A percentile compares a stretch with the other conserved stretches of the same genome.
Evolutionary conservation across 1,140 invertebrate species (phyloP).

Genomic region (Panagrolaimus sp.): DNA sequence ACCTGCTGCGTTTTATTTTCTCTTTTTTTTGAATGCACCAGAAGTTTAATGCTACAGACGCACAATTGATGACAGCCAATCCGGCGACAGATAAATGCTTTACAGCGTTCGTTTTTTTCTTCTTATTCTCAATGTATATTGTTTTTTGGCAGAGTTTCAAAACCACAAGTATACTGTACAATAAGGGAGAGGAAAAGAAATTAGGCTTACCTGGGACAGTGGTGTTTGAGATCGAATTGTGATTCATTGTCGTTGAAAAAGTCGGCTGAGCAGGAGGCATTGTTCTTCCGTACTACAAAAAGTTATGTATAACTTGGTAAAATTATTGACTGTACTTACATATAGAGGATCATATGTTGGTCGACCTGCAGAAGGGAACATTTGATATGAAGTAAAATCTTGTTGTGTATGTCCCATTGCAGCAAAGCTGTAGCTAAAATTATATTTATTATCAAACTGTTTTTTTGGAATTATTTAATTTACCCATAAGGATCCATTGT

Average conservation of each 20-base stretch:
- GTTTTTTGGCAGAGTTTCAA: background rate
- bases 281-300: constrained; percentile 16
- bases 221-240: constrained; percentile 21
- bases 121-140: background rate
- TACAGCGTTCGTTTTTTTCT: constrained; percentile 6
- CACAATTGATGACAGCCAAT: background rate
- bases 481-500: constrained; percentile 45
- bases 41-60: background rate
- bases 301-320: background rate
- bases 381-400: constrained; percentile 21
- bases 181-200: background rate
- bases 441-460: constrained; percentile 4
- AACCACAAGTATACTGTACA: background rate
- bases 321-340: background rate
- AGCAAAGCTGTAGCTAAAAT: constrained; percentile 18
- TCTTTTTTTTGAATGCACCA: background rate
- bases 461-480: background rate
- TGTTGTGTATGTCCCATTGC: constrained; percentile 5
- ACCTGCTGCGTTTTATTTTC: constrained; percentile 11
- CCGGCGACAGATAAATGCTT: background rate
- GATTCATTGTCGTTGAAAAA: constrained; percentile 22
- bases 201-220: constrained; percentile 15
- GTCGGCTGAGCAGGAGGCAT: constrained; percentile 18
- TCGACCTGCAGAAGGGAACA: constrained; percentile 16
- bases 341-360: constrained; percentile 12